phyloP scores from a whole-genome alignment of 2,113 vertebrate species.

The Cottus gobio region DNA sequence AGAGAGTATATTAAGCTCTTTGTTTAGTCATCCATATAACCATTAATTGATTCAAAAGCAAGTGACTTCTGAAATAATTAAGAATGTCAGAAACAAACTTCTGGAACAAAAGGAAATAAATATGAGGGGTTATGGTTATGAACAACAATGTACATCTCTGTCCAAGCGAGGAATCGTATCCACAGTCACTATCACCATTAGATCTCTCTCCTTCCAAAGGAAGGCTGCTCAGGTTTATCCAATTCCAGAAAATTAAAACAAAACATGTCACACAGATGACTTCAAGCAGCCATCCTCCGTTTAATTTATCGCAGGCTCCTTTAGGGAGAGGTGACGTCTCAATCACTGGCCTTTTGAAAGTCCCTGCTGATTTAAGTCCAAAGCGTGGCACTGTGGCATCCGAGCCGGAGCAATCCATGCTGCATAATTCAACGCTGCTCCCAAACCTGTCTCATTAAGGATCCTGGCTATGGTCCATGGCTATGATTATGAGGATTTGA shows the following conservation, averaged over 20 bases:
- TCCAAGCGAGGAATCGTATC: conserved; percentile 8
- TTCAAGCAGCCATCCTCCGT: conserved; percentile 35
- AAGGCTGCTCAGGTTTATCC: conserved; percentile 34
- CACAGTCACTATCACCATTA: conserved; percentile 18
- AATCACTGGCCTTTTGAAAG: conserved; percentile 66
- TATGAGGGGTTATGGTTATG: not conserved
- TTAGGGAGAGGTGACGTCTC: conserved; percentile 55
- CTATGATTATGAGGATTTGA: conserved; percentile 57
- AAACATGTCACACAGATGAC: conserved; percentile 41
- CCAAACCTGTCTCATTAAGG: conserved; percentile 79
- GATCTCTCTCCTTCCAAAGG: not conserved
- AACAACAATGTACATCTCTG: not conserved
- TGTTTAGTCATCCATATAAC: conserved; percentile 1
- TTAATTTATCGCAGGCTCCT: conserved; percentile 59
- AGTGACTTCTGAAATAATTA: conserved; percentile 5
- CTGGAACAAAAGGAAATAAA: conserved; percentile 11
- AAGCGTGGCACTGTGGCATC: conserved; percentile 43
- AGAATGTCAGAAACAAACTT: conserved; percentile 19
- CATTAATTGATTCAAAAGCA: conserved; percentile 18
- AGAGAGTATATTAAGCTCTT: not conserved
- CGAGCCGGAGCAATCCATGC: conserved; percentile 63
- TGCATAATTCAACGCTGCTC: conserved; percentile 79
- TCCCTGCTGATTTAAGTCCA: conserved; percentile 71
- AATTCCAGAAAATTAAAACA: conserved; percentile 20
- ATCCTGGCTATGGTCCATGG: conserved; percentile 67